Conservation (phyloP, 30 jellyfish, hydroid and myxozoan species). For the Calvadosia cruxmelitensis region DNA sequence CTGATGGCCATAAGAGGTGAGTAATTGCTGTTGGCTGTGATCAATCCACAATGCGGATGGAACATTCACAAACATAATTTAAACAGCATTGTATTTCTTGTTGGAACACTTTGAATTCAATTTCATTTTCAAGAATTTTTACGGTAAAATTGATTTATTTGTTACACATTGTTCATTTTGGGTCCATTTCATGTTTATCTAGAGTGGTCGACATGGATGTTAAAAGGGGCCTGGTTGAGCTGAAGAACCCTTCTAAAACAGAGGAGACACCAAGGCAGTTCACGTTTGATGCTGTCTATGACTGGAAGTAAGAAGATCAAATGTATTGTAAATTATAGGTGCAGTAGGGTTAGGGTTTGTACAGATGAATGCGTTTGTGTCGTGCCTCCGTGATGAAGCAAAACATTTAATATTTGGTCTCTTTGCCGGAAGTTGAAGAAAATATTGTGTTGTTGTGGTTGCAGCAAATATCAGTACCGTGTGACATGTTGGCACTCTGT, state of each 20-base stretch:
- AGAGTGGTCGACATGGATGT: conserved; percentile 90
- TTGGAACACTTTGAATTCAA: neutral
- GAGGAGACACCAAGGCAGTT: conserved; percentile 75
- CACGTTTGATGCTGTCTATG: conserved; percentile 92
- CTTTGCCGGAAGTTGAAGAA: too few species aligned
- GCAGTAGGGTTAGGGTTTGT: too few species aligned
- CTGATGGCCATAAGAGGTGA: conserved; percentile 82
- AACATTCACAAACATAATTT: neutral
- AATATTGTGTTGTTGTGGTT: too few species aligned
- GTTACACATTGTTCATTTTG: neutral
- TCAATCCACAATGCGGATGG: neutral
- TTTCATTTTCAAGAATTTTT: too few species aligned
- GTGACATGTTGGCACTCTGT: too few species aligned
- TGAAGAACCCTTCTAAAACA: conserved; percentile 34
- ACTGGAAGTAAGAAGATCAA: conserved; percentile 90
- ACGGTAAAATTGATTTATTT: too few species aligned
- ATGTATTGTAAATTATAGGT: too few species aligned
- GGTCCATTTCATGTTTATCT: neutral
- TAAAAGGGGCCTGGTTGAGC: conserved; percentile 54
- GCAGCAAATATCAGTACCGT: too few species aligned
- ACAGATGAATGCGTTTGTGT: too few species aligned
- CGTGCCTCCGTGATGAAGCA: too few species aligned
- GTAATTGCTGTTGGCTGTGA: neutral
- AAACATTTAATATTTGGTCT: too few species aligned
- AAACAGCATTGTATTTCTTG: neutral